Conservation (phyloP, 2,888 invertebrate species). For the Nesidiocoris tenuis region DNA sequence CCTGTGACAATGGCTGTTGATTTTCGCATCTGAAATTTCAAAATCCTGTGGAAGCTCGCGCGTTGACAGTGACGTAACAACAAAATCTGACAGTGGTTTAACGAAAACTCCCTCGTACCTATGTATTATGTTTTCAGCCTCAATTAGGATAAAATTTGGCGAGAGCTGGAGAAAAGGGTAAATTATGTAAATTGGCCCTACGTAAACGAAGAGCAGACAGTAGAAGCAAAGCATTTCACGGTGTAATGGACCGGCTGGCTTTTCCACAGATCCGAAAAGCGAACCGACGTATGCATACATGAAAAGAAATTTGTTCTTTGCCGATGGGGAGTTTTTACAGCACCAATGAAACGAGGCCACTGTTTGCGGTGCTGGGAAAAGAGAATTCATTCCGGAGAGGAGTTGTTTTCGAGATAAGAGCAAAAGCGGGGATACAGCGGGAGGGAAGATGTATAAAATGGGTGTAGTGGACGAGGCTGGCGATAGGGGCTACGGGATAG, state of each 20-base stretch:
- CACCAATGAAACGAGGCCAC: not conserved
- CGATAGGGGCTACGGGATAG: not conserved
- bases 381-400: not conserved
- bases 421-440: not conserved
- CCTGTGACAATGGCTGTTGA: too few relatives aligned
- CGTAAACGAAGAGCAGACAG: not conserved
- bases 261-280: not conserved
- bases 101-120: not conserved
- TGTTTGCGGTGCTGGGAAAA: not conserved
- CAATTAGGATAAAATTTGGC: not conserved
- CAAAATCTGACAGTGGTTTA: not conserved
- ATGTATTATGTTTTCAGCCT: not conserved
- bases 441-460: not conserved
- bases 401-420: not conserved
- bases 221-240: not conserved
- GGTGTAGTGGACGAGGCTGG: not conserved
- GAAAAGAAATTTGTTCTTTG: not conserved
- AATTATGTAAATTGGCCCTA: not conserved
- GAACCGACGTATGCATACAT: not conserved
- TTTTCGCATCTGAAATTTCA: too few relatives aligned
- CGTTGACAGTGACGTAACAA: too few relatives aligned
- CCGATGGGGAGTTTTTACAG: not conserved
- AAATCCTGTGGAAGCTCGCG: too few relatives aligned
- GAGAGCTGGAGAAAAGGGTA: not conserved
- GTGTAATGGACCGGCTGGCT: not conserved